Conservation (phyloP, 2,797 vertebrate species). For the Glossophaga mutica region DNA sequence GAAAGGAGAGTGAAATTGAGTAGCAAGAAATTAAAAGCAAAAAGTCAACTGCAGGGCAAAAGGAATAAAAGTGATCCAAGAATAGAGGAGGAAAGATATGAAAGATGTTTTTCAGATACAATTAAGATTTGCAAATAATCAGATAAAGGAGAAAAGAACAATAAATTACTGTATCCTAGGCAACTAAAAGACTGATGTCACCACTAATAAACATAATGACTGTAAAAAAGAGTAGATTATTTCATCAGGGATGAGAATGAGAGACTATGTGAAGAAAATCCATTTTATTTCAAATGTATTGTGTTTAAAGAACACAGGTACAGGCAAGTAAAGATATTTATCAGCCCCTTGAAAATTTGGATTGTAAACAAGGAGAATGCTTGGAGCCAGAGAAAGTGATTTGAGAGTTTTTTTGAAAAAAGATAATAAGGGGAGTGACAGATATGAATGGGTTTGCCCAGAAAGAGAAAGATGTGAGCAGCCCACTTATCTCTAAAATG, state of each 20-base stretch:
- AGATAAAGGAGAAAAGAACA: background rate
- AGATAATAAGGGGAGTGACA: background rate
- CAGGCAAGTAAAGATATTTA: background rate
- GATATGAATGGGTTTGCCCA: background rate
- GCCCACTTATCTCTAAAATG: background rate
- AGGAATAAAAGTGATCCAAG: background rate
- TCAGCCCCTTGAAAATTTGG: background rate
- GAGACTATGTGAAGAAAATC: background rate
- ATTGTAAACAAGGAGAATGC: background rate
- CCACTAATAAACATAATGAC: background rate
- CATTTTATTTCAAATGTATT: background rate
- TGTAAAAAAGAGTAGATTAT: background rate
- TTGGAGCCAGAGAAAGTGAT: background rate
- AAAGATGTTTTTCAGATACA: background rate
- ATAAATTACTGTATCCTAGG: background rate
- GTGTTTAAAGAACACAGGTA: background rate
- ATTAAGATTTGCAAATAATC: background rate
- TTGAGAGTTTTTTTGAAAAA: background rate
- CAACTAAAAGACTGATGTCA: background rate
- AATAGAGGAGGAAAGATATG: background rate
- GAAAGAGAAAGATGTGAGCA: background rate
- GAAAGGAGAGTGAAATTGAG: background rate
- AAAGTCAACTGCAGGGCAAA: background rate
- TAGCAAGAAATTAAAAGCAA: background rate
- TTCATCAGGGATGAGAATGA: background rate